Evolutionary conservation across 2,888 invertebrate species (phyloP), one percentile per base, ranked within the genome.

Genomic region (Lithophane socia): DNA sequence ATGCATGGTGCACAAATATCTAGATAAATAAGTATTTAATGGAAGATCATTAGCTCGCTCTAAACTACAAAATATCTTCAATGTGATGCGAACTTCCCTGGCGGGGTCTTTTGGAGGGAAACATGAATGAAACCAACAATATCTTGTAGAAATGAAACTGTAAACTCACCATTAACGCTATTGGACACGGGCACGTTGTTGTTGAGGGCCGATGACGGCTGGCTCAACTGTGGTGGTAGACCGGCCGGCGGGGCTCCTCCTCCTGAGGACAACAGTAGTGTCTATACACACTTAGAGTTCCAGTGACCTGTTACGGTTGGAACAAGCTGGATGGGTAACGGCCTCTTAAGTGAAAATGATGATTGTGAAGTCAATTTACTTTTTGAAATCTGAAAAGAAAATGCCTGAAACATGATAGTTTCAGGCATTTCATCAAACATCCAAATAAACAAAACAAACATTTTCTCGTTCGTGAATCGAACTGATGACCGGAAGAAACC

Each of bases 141-240:
- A 52, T 16, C 13, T 52, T 21, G n/a, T 56, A 10, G 10, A 3
- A 44, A 29, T 70, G 24, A 63, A 44, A 18, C 24, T 24, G n/a
- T 64, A 13, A 8, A 73, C 86, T 91, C 79, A 95, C 95, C 94
- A 75, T 90, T 91, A 60, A 92, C 87, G 60, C 83, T 87, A 65
- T 92, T 91, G 37, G 93, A 89, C 37, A 87, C 86, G 0, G 94
- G 91, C 80, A 89, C 89, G 88, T 88, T 90, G 89, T 92, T 81
- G 87, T 87, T 91, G 70, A 92, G 92, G 0, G 92, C 94, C 3
- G 92, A 85, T 13, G 82, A 73, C 64, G 70, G 79, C 78, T 84
- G 86, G 73, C 29, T 77, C 75, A 58, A 60, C 58, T 68, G 75
- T 7, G 67, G 64, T 0, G 71, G 24, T 0, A 21, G 12, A 0